Base-by-base conservation (phyloP, 2,888 invertebrate genomes). In the Bombyx huttoni region DNA sequence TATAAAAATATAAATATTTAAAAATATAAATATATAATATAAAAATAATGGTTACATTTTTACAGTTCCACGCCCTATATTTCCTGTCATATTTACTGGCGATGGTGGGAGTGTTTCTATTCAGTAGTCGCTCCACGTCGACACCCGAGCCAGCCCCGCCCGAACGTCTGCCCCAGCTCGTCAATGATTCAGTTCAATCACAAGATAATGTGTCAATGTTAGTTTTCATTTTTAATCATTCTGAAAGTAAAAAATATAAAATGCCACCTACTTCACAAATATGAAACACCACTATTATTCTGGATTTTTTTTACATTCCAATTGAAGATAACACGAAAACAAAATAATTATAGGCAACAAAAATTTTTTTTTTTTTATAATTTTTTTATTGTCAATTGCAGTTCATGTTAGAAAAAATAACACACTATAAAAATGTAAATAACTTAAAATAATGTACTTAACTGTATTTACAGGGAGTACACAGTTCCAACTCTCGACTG, bases 61-160 rank as follows among this genome's bases (percentile, higher is more conserved):
- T 60, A 3, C 89, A 96, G 95, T 96, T 95, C 81, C 94, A 96
- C 77, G 91, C 91, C 33, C 87, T 96, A 54, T 96, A 96, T 81
- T 94, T 96, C 79, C 81, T 95, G 56, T 94, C 95, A 12, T 96
- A 94, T 75, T 77, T 91, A 51, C 82, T 95, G 63, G 94, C 95
- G 49, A 91, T 95, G 87, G 89, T 91, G 47, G 96, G 96, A 13
- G 92, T 94, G 57, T 86, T 89, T 56, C 68, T 89, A 54, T 89
- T 89, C 72, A 75, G 80, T 52, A 89, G 92, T 3, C 91, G 93
- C 53, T 90, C 91, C 61, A 89, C 91, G 49, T 88, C 90, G 10
- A 89, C 68, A 14, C 62, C 91, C 1, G 83, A 89, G 51, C 47
- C 87, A 81, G 60, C 68, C 46, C 56, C 61, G 46, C 64, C 61